Conservation (phyloP, 2,888 invertebrate species). For the Ferrisia virgata region DNA sequence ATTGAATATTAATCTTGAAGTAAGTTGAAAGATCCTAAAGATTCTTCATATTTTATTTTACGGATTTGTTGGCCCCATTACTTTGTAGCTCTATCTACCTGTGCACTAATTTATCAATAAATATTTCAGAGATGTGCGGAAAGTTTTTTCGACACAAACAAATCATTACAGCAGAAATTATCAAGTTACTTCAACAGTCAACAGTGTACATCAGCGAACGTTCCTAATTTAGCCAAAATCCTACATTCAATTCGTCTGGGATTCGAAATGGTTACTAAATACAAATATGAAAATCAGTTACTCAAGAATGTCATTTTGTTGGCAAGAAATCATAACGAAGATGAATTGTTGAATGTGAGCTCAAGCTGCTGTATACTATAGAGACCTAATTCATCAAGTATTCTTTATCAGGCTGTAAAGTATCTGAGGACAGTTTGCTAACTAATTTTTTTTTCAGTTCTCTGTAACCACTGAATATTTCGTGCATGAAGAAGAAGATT, state of each 20-base stretch:
- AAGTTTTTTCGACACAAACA: neutral
- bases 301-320: neutral
- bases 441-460: neutral
- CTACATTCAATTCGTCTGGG: neutral
- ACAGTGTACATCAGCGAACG: neutral
- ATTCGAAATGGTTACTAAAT: neutral
- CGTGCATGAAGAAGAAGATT: neutral
- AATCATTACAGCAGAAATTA: neutral
- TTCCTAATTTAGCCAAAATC: neutral
- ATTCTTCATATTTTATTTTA: neutral
- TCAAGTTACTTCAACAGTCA: neutral
- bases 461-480: neutral
- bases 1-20: neutral
- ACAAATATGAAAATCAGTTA: neutral
- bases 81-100: too few relatives aligned
- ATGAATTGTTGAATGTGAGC: neutral
- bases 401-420: too few relatives aligned
- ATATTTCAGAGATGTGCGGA: neutral
- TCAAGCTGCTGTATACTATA: neutral
- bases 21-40: neutral
- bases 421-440: neutral
- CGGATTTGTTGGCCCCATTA: too few relatives aligned
- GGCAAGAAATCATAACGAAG: neutral
- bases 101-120: neutral
- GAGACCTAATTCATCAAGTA: neutral